Evolutionary conservation across 2,113 vertebrate genomes (phyloP).

Genomic region (Tragelaphus buxtoni): DNA sequence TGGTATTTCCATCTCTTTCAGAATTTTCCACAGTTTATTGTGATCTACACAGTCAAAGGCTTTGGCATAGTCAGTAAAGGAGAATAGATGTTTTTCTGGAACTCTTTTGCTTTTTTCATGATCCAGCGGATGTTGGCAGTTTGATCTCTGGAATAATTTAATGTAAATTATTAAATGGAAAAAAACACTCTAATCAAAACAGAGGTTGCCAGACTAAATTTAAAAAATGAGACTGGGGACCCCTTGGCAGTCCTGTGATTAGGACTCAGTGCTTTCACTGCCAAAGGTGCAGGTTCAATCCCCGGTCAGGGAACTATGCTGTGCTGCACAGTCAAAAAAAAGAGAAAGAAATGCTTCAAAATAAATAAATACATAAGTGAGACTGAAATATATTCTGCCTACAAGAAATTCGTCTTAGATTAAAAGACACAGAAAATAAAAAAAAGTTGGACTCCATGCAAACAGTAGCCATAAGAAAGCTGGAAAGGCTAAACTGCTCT

Average conservation of each 20-base stretch:
- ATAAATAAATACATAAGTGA: background rate
- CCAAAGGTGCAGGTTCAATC: background rate
- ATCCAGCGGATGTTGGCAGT: too few species aligned
- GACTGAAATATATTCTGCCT: background rate
- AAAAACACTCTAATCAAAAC: background rate
- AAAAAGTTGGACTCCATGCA: background rate
- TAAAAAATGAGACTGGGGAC: background rate
- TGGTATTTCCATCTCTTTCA: too few species aligned
- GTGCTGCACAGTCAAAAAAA: background rate
- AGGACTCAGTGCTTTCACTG: background rate
- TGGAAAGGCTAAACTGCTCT: background rate
- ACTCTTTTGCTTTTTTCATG: too few species aligned
- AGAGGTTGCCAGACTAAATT: background rate
- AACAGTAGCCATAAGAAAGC: background rate
- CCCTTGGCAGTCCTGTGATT: background rate
- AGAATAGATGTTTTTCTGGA: too few species aligned
- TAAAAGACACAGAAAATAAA: background rate
- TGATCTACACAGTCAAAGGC: too few species aligned
- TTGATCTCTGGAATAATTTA: background rate
- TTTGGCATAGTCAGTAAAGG: too few species aligned
- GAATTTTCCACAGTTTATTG: too few species aligned
- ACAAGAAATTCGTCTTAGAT: background rate
- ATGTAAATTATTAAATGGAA: background rate
- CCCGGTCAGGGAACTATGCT: background rate
- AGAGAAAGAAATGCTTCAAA: background rate